Conservation (phyloP, 2,888 invertebrate species). For the Lordiphosa fenestrarum region DNA sequence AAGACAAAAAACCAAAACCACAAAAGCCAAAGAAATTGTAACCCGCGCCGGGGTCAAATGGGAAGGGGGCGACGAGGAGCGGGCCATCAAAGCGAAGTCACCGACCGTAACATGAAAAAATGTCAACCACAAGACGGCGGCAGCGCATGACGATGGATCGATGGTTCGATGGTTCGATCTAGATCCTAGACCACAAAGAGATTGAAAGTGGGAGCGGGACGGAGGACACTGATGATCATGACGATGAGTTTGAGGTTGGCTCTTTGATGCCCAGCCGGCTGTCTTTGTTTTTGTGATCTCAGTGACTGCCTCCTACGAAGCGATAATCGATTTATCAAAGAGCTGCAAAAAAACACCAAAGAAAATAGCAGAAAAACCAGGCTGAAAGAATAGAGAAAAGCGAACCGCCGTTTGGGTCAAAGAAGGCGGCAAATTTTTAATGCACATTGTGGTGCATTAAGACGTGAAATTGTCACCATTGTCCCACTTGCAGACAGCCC, state of each 20-base stretch:
- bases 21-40: constrained; percentile 29
- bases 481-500: constrained; percentile 44
- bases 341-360: constrained; percentile 16
- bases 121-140: constrained; percentile 67
- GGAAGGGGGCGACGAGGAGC: background rate
- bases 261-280: constrained; percentile 20
- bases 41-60: constrained; percentile 7
- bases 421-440: constrained; percentile 53
- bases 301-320: constrained; percentile 62
- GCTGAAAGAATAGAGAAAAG: constrained; percentile 21
- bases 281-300: constrained; percentile 48
- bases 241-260: constrained; percentile 28
- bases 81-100: constrained; percentile 63
- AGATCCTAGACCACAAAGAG: constrained; percentile 31
- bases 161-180: constrained; percentile 45
- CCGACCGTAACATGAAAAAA: constrained; percentile 57
- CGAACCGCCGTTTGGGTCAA: constrained; percentile 45
- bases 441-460: constrained; percentile 73
- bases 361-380: constrained; percentile 27
- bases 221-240: constrained; percentile 40
- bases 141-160: constrained; percentile 39
- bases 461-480: constrained; percentile 77
- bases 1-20: constrained; percentile 28
- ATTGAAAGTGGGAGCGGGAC: constrained; percentile 21
- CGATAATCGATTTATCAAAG: constrained; percentile 77